Evolutionary conservation across 2,888 invertebrate genomes (phyloP).

Genomic region (Branchellion lobata): DNA sequence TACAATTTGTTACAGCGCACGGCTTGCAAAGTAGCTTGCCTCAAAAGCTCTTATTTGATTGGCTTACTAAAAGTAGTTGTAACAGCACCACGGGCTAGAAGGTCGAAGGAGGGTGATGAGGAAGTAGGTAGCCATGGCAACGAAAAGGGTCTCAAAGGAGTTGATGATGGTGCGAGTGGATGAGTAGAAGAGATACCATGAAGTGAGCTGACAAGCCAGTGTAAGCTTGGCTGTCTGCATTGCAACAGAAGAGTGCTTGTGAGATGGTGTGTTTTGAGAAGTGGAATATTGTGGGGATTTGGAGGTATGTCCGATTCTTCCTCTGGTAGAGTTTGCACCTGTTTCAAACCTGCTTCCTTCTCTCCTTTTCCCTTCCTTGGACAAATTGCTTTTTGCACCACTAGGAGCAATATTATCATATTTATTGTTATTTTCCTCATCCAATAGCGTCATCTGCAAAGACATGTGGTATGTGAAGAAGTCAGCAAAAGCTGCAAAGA

Average conservation of each 20-base stretch:
- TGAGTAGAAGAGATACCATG: constrained; percentile 91
- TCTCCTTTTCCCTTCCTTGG: too few relatives aligned
- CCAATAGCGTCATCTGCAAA: constrained; percentile 50
- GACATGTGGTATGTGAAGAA: constrained; percentile 68
- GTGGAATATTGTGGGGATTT: too few relatives aligned
- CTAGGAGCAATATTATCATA: background rate
- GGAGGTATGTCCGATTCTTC: too few relatives aligned
- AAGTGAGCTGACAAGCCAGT: constrained; percentile 72
- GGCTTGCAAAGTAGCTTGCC: too few relatives aligned
- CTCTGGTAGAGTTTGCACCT: too few relatives aligned
- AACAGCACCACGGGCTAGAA: constrained; percentile 48
- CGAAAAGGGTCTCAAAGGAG: constrained; percentile 79
- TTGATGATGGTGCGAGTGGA: constrained; percentile 84
- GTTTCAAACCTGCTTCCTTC: too few relatives aligned
- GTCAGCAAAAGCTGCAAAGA: constrained; percentile 76
- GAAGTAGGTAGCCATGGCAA: constrained; percentile 77
- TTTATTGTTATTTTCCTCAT: constrained; percentile 10
- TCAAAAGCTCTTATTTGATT: too few relatives aligned
- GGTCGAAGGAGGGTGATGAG: constrained; percentile 61
- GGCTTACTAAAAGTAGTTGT: too few relatives aligned
- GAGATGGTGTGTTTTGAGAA: too few relatives aligned
- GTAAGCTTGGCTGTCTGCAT: constrained; percentile 68
- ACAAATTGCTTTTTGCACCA: background rate
- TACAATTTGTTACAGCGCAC: too few relatives aligned
- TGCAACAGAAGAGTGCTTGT: constrained; percentile 35